Evolutionary conservation across 2,888 invertebrate species (phyloP).

Genomic region (Gisinianus flammeolus): DNA sequence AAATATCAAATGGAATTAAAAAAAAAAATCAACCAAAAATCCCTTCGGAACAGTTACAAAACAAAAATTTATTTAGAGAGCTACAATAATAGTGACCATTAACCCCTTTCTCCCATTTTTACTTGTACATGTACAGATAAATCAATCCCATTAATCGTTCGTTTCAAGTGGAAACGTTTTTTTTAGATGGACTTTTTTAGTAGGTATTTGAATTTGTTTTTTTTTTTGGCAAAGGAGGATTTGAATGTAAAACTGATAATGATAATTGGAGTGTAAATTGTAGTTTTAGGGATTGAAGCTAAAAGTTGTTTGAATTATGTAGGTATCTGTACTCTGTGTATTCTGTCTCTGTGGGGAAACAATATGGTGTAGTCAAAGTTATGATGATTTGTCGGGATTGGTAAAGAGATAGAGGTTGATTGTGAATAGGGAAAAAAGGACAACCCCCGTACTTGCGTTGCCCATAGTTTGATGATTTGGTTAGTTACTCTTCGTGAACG

Average conservation of each 20-base stretch:
- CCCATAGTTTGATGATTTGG: too few species aligned
- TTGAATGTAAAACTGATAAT: too few species aligned
- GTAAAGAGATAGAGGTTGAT: constrained; percentile 35
- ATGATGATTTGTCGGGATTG: constrained; percentile 33
- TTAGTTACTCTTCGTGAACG: constrained; percentile 21
- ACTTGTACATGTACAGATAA: background rate
- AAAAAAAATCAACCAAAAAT: too few species aligned
- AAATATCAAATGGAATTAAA: too few species aligned
- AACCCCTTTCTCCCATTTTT: background rate
- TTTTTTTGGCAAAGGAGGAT: too few species aligned
- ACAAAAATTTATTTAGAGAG: background rate
- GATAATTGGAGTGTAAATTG: background rate
- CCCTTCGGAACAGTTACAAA: background rate
- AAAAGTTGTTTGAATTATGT: constrained; percentile 2
- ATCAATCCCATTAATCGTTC: background rate
- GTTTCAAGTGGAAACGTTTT: background rate
- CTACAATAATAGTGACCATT: background rate
- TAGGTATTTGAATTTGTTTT: too few species aligned
- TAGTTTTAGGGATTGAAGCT: too few species aligned
- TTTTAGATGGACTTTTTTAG: too few species aligned
- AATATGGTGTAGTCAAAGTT: constrained; percentile 22
- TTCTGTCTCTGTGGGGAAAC: too few species aligned
- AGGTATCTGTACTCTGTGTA: background rate
- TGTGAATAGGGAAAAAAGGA: constrained; percentile 32
- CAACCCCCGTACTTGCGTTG: constrained; percentile 34